Base-by-base conservation (phyloP, 2,888 invertebrate genomes). In the Chouioia cunea region DNA sequence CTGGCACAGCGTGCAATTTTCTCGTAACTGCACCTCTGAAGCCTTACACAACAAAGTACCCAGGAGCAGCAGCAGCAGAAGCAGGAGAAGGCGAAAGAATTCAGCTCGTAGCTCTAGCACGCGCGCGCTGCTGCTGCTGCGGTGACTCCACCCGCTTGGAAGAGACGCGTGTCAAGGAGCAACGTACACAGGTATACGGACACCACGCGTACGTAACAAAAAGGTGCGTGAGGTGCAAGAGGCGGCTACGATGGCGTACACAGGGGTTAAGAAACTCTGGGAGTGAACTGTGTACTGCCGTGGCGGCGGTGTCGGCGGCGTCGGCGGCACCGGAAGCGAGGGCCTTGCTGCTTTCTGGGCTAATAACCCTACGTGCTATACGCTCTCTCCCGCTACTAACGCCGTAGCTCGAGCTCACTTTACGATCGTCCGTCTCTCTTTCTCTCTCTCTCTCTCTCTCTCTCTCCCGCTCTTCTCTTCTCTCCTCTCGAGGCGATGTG, bases 211-310 rank as follows among this genome's bases (percentile, higher is more conserved):
- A n/a, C n/a, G n/a, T n/a, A n/a, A n/a, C n/a, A 73, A 76, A 70
- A 75, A 66, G 76, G 43, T 75, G 79, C 73, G 73, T 77, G 75
- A 76, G 77, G 36, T 27, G 65, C 48, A 65, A 62, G 65, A 59
- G 53, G 22, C 48, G 16, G 48, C n/a, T n/a, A n/a, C 75, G 79
- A 77, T 77, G 79, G 73, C 73, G 77, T 77, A 73, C 75, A 76
- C 73, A 80, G 82, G 85, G 85, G 85, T 85, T 85, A 85, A 84
- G 85, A 85, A 85, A 85, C 85, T 85, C 85, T 81, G 78, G 76
- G 80, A 82, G 82, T 83, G 70, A 70, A 70, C 73, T 70, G 70
- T 71, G 74, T 69, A 36, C 36, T 36, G 6, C 36, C n/a, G n/a
- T n/a, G 36, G 36, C 36, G 12, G 12, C 36, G 36, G 36, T 12